Evolutionary conservation across 2,888 invertebrate species (phyloP).

Genomic region (Drosophila neoperkinsi): DNA sequence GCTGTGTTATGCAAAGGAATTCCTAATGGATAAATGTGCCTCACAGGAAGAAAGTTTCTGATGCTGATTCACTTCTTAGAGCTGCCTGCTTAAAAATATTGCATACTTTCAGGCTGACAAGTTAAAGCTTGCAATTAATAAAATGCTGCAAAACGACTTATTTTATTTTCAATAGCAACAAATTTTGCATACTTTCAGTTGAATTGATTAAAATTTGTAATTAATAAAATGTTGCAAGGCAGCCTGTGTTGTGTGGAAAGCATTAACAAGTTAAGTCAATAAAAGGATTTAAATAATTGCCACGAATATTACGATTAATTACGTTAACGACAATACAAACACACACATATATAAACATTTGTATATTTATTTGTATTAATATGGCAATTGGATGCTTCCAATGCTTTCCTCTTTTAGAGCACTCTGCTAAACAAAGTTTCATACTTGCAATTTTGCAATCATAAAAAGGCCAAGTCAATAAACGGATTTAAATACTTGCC

Average conservation of each 20-base stretch:
- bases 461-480: constrained; percentile 32
- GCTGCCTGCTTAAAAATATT: constrained; percentile 11
- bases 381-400: neutral
- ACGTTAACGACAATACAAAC: neutral
- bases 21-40: constrained; percentile 61
- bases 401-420: neutral
- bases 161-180: neutral
- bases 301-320: neutral
- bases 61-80: constrained; percentile 5
- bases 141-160: constrained; percentile 4
- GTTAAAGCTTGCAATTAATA: constrained; percentile 35
- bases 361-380: neutral
- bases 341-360: neutral
- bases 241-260: neutral
- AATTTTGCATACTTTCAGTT: neutral
- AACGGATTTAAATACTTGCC: constrained; percentile 50
- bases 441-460: constrained; percentile 30
- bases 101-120: constrained; percentile 38
- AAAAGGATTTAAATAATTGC: neutral
- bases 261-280: neutral
- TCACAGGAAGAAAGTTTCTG: constrained; percentile 19
- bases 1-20: constrained; percentile 71
- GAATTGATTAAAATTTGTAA: no score
- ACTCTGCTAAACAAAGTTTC: constrained; percentile 21
- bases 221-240: neutral